These are phyloP conservation scores for Sebastes jordani DNA, from an alignment of 2,797 vertebrate genomes.

Conservation along the genomic window DNA sequence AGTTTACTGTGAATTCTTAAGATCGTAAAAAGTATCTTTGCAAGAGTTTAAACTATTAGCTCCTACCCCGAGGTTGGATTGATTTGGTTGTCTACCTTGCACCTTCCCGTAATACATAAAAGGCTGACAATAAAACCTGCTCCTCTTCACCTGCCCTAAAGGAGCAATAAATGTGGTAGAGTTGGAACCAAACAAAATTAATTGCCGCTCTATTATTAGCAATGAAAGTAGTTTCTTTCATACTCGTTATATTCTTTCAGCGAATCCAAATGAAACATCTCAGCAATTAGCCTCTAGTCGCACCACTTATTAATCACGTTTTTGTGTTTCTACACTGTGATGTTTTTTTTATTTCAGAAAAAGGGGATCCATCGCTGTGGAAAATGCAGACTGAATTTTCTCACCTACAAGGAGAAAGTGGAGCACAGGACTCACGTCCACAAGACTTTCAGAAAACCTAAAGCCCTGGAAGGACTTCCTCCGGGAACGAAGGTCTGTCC, in stretches of 20 bases:
- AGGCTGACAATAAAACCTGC: slow-evolving; percentile 54
- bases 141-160: slow-evolving; percentile 51
- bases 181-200: slow-evolving; percentile 26
- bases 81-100: slow-evolving; percentile 68
- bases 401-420: slow-evolving; percentile 95
- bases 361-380: slow-evolving; percentile 96
- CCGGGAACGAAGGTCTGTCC: slow-evolving; percentile 94
- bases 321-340: neutral
- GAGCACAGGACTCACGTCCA: slow-evolving; percentile 95
- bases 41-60: slow-evolving; percentile 33
- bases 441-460: slow-evolving; percentile 94
- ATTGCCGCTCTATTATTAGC: slow-evolving; percentile 41
- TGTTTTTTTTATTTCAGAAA: slow-evolving; percentile 80
- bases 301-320: slow-evolving; percentile 1
- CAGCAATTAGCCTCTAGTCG: slow-evolving; percentile 6
- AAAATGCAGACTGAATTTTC: slow-evolving; percentile 96
- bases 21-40: neutral
- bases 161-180: slow-evolving; percentile 41
- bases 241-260: slow-evolving; percentile 1
- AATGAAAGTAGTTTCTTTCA: slow-evolving; percentile 6
- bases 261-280: slow-evolving; percentile 37
- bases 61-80: slow-evolving; percentile 57
- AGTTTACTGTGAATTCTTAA: neutral
- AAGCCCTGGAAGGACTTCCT: slow-evolving; percentile 93
- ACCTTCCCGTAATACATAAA: slow-evolving; percentile 72